Percentiles rank a stretch among this genome's conserved stretches.
These are phyloP conservation scores for Microcebus ravelobensis DNA, from an alignment of 2,113 vertebrate genomes.

Conservation along the genomic window DNA sequence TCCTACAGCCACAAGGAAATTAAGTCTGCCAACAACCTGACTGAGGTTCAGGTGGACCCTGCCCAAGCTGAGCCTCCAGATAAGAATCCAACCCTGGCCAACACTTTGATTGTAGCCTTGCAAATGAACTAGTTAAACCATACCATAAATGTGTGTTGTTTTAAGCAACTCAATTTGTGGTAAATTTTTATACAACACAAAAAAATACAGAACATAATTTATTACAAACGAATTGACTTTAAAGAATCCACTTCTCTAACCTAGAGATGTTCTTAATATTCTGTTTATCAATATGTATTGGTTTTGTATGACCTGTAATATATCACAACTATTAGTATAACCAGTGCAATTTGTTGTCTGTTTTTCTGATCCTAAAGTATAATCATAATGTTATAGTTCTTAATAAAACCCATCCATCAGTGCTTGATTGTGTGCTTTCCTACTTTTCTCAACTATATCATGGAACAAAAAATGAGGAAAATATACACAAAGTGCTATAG, in stretches of 20 bases:
- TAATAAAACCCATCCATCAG: neutral
- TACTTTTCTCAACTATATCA: neutral
- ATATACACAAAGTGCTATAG: rapidly evolving
- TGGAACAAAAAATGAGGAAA: neutral
- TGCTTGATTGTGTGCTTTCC: neutral
- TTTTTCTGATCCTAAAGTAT: neutral
- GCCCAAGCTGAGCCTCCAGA: neutral
- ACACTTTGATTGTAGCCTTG: neutral
- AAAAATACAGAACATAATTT: neutral
- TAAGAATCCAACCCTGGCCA: neutral
- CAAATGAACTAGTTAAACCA: neutral
- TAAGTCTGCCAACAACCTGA: neutral
- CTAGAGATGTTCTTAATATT: neutral
- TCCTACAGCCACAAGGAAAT: neutral
- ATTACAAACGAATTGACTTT: neutral
- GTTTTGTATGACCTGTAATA: neutral
- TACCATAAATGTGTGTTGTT: neutral
- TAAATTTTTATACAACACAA: neutral
- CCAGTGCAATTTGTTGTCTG: neutral
- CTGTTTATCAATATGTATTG: neutral
- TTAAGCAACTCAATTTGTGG: neutral
- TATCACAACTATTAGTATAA: neutral
- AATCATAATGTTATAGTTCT: neutral
- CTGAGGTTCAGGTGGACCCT: neutral
- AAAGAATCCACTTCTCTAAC: neutral